A percentile compares a stretch with the other conserved stretches of the same genome.
These are phyloP conservation scores for Papilio glaucus DNA, from an alignment of 1,140 invertebrate species.

Conservation along the genomic window DNA sequence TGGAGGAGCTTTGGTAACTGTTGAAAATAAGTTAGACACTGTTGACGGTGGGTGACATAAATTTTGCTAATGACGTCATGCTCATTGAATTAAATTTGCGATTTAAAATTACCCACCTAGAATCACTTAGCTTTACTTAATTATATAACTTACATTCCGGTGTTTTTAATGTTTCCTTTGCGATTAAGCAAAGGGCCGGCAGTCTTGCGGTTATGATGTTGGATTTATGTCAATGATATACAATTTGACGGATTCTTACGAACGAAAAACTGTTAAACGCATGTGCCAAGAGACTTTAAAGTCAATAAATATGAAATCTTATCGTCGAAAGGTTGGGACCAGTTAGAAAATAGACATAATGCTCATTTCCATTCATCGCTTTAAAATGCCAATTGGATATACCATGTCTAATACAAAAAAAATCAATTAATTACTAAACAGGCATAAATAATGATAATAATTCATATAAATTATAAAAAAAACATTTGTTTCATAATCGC, in stretches of 20 bases:
- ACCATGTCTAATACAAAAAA: too few relatives aligned
- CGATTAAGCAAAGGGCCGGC: background rate
- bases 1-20: too few relatives aligned
- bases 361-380: background rate
- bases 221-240: background rate
- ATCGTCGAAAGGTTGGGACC: too few relatives aligned
- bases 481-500: background rate
- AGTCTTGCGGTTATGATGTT: background rate
- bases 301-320: too few relatives aligned
- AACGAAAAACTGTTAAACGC: background rate
- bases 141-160: conserved; percentile 13
- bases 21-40: too few relatives aligned
- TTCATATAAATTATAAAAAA: conserved; percentile 4
- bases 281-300: background rate
- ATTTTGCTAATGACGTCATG: background rate
- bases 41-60: background rate
- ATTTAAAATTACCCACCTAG: background rate
- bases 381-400: background rate
- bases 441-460: background rate
- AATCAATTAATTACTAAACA: too few relatives aligned
- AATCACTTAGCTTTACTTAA: background rate
- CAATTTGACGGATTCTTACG: background rate
- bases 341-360: too few relatives aligned
- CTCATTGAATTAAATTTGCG: background rate
- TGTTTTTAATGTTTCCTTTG: background rate